Base-by-base conservation (phyloP, 2,888 invertebrate species). In the Chrysina gloriosa region DNA sequence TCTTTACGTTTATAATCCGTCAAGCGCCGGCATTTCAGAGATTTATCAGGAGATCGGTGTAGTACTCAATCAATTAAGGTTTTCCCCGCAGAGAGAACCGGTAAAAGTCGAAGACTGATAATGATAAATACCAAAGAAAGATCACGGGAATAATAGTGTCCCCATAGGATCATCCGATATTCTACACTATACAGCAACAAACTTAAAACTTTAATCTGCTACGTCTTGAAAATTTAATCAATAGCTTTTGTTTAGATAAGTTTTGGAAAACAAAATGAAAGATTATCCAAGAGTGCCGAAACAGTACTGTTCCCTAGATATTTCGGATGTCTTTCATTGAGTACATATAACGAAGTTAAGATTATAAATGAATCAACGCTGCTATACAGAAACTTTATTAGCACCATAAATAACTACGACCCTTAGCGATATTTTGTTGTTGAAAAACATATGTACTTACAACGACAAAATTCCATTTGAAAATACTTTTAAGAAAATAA, bases 91-190 rank as follows among this genome's bases (percentile, higher is more conserved):
- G 58, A 39, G 25, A 7, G 25, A 16, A 25, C 39, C 11, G 14
- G 58, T 39, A 39, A 39, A 25, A 58, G 58, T 58, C 58, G 72
- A 76, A 67, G 67, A 67, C 63, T 52, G 67, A 67, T 67, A 67
- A 67, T 67, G 67, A 67, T 63, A 50, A 63, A 67, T 67, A 65
- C 54, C 63, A 39, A 63, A 19, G 36, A 63, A 63, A 36, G 48
- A 63, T 39, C 14, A 34, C 39, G 6, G 58, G 42, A 39, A 58
- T 58, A 58, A 34, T 39, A 25, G 58, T 58, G 25, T 58, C 39
- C 58, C 58, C 11, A 3, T 7, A 39, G 58, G 11, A 23, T 39
- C 11, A 11, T 39, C 14, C 25, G 39, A 23, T 25, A 39, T 6
- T 11, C 9, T 23, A 36, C 23, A 39, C 5, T 6, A 39, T 39